These are phyloP conservation scores for Mythimna ferrago DNA, from an alignment of 2,888 invertebrate species.

Conservation along the genomic window DNA sequence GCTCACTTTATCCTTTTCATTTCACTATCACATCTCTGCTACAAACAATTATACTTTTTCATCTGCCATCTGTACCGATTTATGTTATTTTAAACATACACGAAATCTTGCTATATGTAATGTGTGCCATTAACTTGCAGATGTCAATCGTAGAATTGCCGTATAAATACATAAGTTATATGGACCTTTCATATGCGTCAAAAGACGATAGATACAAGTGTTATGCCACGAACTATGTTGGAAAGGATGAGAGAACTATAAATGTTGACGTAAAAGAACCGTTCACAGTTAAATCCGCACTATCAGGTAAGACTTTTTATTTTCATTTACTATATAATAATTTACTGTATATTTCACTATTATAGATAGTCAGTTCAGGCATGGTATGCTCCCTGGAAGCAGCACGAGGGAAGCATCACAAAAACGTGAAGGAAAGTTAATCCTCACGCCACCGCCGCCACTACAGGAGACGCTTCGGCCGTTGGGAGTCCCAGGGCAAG, in stretches of 20 bases:
- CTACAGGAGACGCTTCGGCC: too few species aligned
- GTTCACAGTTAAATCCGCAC: conserved; percentile 34
- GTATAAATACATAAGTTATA: conserved; percentile 59
- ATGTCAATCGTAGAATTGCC: conserved; percentile 44
- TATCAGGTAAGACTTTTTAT: conserved; percentile 25
- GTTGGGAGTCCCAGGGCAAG: too few species aligned
- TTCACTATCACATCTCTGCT: too few species aligned
- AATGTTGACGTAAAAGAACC: conserved; percentile 50
- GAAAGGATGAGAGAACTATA: conserved; percentile 25
- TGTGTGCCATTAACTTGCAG: conserved; percentile 43
- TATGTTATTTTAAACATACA: background rate
- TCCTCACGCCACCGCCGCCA: too few species aligned
- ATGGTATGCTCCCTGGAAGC: too few species aligned
- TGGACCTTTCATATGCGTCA: conserved; percentile 26
- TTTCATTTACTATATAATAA: background rate
- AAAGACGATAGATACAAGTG: conserved; percentile 49
- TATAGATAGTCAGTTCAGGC: background rate
- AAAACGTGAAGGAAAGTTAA: too few species aligned
- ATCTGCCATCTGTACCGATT: too few species aligned
- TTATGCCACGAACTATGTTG: conserved; percentile 51
- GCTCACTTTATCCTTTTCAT: too few species aligned
- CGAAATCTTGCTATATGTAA: background rate
- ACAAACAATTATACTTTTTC: too few species aligned
- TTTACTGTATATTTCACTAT: background rate
- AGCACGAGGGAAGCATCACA: too few species aligned